phyloP scores from a whole-genome alignment of 1,140 invertebrate genomes.

The Venustaconcha ellipsiformis region DNA sequence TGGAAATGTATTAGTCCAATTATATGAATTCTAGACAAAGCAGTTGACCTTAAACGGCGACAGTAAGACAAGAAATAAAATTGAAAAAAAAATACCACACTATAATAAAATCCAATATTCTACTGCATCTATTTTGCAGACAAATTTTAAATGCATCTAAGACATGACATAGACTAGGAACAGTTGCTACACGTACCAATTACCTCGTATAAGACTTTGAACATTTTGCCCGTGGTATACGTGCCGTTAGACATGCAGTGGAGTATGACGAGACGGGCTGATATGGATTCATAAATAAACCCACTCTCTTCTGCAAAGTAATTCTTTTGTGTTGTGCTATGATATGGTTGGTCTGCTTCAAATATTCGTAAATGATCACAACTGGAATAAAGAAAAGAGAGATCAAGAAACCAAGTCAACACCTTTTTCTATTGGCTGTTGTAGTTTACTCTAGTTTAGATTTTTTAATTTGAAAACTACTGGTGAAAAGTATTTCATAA shows the following conservation, averaged over 20 bases:
- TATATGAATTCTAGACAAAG: background rate
- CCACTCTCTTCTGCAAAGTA: slow-evolving; percentile 43
- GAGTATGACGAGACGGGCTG: slow-evolving; percentile 51
- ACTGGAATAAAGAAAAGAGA: slow-evolving; percentile 38
- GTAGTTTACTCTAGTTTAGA: too few species aligned
- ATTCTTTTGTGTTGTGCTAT: slow-evolving; percentile 43
- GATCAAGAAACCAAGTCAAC: background rate
- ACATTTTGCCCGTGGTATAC: slow-evolving; percentile 40
- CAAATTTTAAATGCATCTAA: background rate
- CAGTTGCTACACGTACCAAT: slow-evolving; percentile 48
- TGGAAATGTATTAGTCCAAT: background rate
- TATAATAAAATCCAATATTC: background rate
- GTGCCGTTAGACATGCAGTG: slow-evolving; percentile 57
- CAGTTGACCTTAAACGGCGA: background rate
- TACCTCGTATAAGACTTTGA: slow-evolving; percentile 53
- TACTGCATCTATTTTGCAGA: background rate
- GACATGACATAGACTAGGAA: background rate
- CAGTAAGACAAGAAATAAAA: background rate
- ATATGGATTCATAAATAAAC: slow-evolving; percentile 51
- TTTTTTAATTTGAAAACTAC: too few species aligned
- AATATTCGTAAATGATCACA: slow-evolving; percentile 60
- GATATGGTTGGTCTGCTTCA: slow-evolving; percentile 60
- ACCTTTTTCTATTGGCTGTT: too few species aligned
- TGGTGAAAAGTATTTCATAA: too few species aligned
- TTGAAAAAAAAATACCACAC: too few species aligned